phyloP scores from a whole-genome alignment of 2,113 vertebrate genomes.

The Hydrolagus affinis region DNA sequence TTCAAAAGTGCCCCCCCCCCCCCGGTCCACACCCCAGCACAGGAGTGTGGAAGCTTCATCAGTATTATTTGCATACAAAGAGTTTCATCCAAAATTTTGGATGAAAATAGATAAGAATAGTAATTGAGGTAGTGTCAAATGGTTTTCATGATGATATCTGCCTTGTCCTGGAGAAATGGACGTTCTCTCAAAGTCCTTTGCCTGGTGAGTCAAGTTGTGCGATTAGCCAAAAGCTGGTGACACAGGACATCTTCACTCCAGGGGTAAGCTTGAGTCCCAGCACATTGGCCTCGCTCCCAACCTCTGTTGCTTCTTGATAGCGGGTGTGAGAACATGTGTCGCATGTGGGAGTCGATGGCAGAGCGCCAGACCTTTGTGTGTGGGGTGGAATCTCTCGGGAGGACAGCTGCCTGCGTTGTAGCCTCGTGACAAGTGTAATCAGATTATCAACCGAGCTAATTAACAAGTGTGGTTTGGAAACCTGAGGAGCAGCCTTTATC shows the following conservation, averaged over 20 bases:
- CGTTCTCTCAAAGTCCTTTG: background rate
- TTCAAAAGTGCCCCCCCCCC: no score
- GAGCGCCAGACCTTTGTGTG: background rate
- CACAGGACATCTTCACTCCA: background rate
- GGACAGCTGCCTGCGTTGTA: background rate
- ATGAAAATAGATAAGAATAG: no score
- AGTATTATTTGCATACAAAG: no score
- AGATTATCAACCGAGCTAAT: constrained; percentile 3
- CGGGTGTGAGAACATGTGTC: background rate
- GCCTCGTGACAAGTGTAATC: background rate
- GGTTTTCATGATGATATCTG: background rate
- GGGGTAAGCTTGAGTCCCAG: background rate
- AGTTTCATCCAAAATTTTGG: no score
- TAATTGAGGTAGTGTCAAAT: background rate
- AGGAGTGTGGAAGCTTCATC: no score
- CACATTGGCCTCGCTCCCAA: constrained; percentile 8
- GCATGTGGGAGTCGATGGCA: background rate
- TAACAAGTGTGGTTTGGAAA: background rate
- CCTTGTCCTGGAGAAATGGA: background rate
- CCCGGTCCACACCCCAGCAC: no score
- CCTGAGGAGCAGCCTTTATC: background rate
- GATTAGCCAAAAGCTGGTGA: background rate
- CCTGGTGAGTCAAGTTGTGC: constrained; percentile 4
- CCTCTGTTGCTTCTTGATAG: background rate
- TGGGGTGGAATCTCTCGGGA: background rate